Evolutionary conservation across 2,113 vertebrate genomes (phyloP).

Genomic region (Dromas ardeola): DNA sequence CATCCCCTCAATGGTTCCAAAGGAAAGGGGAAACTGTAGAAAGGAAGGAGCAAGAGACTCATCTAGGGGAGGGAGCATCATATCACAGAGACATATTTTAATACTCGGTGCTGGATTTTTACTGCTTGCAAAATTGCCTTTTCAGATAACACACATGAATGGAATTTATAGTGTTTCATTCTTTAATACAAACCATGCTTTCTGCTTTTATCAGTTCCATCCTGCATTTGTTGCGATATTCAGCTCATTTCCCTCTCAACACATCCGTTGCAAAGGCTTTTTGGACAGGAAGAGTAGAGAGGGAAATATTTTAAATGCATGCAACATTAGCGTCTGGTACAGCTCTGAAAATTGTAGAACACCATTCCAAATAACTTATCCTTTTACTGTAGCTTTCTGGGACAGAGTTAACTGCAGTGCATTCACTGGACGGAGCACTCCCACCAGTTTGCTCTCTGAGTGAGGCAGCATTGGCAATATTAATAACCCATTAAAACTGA

Average conservation of each 20-base stretch:
- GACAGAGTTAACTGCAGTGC: not conserved
- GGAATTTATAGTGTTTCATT: conserved; percentile 56
- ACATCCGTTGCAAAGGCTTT: not conserved
- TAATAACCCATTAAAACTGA: not conserved
- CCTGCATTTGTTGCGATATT: not conserved
- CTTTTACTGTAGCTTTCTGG: not conserved
- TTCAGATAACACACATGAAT: conserved; percentile 58
- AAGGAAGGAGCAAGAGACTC: not conserved
- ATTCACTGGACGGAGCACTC: not conserved
- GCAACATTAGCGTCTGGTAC: not conserved
- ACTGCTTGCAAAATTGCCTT: conserved; percentile 60
- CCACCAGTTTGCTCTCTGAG: not conserved
- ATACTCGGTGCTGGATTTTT: conserved; percentile 50
- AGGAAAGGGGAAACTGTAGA: not conserved
- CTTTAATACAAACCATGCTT: conserved; percentile 49
- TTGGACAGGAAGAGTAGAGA: not conserved
- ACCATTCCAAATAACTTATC: not conserved
- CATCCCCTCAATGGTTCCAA: not conserved
- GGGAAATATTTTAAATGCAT: not conserved
- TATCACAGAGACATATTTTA: conserved; percentile 32
- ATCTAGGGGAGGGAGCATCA: not conserved
- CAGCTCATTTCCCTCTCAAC: conserved; percentile 55
- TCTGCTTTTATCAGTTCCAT: conserved; percentile 51
- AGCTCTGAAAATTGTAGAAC: not conserved
- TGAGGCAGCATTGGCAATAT: not conserved